These are phyloP conservation scores for Camponotus floridanus DNA, from an alignment of 1,140 invertebrate genomes.

Conservation along the genomic window DNA sequence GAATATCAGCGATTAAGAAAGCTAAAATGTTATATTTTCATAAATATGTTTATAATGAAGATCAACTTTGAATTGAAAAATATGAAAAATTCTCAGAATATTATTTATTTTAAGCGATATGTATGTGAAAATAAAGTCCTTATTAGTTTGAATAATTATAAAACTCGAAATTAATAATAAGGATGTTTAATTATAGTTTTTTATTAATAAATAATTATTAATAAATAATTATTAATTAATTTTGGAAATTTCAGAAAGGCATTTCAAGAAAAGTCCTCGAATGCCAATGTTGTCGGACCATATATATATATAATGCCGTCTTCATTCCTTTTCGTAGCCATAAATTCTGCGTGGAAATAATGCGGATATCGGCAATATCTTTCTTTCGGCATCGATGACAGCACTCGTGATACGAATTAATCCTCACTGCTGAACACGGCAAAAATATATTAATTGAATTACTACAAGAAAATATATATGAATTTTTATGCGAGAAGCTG, in stretches of 20 bases:
- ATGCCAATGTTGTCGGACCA: conserved; percentile 22
- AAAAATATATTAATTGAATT: conserved; percentile 46
- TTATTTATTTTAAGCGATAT: neutral
- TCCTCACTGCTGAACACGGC: conserved; percentile 12
- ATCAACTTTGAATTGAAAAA: neutral
- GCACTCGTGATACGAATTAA: conserved; percentile 73
- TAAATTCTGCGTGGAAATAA: conserved; percentile 71
- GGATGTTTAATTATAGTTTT: neutral
- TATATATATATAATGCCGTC: conserved; percentile 4
- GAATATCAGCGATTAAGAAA: neutral
- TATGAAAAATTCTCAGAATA: neutral
- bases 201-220: conserved; percentile 16
- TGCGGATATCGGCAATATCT: conserved; percentile 47
- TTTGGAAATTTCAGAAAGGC: conserved; percentile 38
- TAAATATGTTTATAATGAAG: neutral
- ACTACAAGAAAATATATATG: neutral
- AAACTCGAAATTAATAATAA: too few relatives aligned
- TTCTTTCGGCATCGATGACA: conserved; percentile 12
- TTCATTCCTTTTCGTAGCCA: conserved; percentile 68
- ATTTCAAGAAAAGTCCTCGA: conserved; percentile 30
- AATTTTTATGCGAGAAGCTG: neutral
- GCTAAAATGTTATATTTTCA: neutral
- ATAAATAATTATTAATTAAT: too few relatives aligned
- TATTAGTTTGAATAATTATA: neutral
- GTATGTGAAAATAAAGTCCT: neutral